Conservation (phyloP, 2,888 invertebrate species). For the Ctena decussata region DNA sequence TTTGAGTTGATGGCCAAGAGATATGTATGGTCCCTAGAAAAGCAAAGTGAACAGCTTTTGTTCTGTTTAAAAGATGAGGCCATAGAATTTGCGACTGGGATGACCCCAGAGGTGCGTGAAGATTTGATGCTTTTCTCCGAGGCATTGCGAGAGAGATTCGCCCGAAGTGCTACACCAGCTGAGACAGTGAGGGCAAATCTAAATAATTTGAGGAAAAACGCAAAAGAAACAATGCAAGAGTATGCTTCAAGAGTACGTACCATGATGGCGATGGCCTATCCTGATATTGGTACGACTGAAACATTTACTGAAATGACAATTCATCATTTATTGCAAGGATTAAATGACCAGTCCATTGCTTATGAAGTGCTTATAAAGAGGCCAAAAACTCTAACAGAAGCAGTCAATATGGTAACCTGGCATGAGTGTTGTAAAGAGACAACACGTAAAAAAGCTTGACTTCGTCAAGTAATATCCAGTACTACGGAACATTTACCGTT, state of each 20-base stretch:
- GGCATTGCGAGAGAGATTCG: background rate
- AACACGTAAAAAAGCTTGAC: background rate
- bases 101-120: background rate
- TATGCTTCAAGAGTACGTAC: too few species aligned
- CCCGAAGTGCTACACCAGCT: background rate
- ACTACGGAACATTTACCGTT: background rate
- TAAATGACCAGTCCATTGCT: too few species aligned
- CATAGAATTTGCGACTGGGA: background rate
- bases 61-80: background rate
- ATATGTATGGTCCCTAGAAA: background rate
- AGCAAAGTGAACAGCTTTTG: background rate
- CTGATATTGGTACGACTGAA: too few species aligned
- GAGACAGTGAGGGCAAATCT: too few species aligned
- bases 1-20: background rate
- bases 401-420: too few species aligned
- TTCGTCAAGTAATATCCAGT: background rate
- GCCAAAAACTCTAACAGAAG: too few species aligned
- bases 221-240: too few species aligned
- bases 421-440: background rate
- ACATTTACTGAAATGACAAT: too few species aligned
- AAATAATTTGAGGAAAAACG: too few species aligned
- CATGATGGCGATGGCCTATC: too few species aligned
- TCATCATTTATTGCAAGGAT: too few species aligned
- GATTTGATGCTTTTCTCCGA: background rate
- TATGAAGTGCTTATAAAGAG: too few species aligned